These are phyloP conservation scores for Acrobasis suavella DNA, from an alignment of 2,888 invertebrate genomes.

Conservation along the genomic window DNA sequence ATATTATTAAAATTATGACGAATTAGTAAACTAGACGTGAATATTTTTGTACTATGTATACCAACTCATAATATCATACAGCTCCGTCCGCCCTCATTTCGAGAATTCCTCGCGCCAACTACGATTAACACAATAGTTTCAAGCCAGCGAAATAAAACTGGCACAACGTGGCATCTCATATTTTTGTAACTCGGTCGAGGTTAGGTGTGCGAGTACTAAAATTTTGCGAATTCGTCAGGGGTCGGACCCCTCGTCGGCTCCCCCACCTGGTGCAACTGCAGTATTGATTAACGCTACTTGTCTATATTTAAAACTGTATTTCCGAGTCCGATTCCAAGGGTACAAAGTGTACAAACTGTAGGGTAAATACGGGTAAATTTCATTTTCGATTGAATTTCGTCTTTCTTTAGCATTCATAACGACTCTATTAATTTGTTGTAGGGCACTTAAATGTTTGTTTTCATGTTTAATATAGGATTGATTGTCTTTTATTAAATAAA, in stretches of 20 bases:
- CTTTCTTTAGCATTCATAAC: neutral
- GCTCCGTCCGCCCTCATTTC: constrained; percentile 11
- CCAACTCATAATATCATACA: neutral
- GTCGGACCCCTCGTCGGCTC: constrained; percentile 56
- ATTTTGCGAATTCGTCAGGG: constrained; percentile 60
- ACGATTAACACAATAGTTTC: constrained; percentile 21
- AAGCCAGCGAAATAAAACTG: constrained; percentile 23
- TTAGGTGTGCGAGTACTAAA: constrained; percentile 37
- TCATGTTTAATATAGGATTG: too few species aligned
- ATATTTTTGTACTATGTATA: neutral
- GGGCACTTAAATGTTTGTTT: too few species aligned
- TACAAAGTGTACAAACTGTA: too few species aligned
- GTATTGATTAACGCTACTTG: constrained; percentile 70
- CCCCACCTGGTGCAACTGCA: constrained; percentile 68
- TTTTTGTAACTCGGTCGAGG: constrained; percentile 33
- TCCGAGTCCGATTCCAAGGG: constrained; percentile 28
- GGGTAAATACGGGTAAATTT: neutral
- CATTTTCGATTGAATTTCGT: neutral
- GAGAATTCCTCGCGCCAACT: constrained; percentile 14
- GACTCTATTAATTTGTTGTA: too few species aligned
- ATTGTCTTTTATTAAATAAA: too few species aligned
- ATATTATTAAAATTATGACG: neutral
- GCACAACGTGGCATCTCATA: constrained; percentile 23
- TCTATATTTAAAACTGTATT: constrained; percentile 44
- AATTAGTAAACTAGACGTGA: neutral